Percentiles rank a stretch among this genome's conserved stretches.
phyloP scores from a whole-genome alignment of 64 coral and sea anemone genomes.

The Actinia tenebrosa region DNA sequence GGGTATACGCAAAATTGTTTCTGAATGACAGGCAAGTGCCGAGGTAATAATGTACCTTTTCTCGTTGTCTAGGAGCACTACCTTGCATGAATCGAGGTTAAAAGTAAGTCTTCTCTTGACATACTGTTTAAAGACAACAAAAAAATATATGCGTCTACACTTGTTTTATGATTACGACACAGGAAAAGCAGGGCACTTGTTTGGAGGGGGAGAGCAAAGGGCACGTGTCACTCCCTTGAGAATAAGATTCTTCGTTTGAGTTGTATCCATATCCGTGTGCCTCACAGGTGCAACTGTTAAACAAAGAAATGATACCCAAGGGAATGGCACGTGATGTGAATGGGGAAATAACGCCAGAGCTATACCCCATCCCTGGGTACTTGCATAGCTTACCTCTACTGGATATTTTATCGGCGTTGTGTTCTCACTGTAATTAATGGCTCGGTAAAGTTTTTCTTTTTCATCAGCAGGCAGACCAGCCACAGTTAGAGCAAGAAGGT shows the following conservation, averaged over 20 bases:
- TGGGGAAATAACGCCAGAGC: no score
- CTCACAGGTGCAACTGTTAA: no score
- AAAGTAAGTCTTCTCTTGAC: conserved; percentile 56
- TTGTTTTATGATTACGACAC: no score
- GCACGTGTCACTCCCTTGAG: no score
- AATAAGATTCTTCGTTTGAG: no score
- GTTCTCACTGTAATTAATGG: conserved; percentile 61
- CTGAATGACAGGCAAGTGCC: neutral
- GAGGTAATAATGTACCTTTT: conserved; percentile 21
- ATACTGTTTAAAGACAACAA: conserved; percentile 30
- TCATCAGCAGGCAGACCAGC: conserved; percentile 41
- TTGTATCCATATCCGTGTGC: no score
- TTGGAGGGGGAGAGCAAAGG: no score
- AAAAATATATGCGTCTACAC: neutral
- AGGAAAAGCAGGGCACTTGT: no score
- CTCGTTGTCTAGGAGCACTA: conserved; percentile 25
- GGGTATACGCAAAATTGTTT: no score
- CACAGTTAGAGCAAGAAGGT: conserved; percentile 31
- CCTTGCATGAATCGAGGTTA: conserved; percentile 34
- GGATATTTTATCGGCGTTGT: conserved; percentile 52
- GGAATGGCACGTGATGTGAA: no score
- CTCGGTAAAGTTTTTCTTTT: conserved; percentile 66
- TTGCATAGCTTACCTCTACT: conserved; percentile 23
- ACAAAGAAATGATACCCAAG: no score
- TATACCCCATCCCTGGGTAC: no score